Evolutionary conservation across 2,888 invertebrate genomes (phyloP), one percentile per base, ranked within the genome.

Genomic region (Neoitamus cyanurus): DNA sequence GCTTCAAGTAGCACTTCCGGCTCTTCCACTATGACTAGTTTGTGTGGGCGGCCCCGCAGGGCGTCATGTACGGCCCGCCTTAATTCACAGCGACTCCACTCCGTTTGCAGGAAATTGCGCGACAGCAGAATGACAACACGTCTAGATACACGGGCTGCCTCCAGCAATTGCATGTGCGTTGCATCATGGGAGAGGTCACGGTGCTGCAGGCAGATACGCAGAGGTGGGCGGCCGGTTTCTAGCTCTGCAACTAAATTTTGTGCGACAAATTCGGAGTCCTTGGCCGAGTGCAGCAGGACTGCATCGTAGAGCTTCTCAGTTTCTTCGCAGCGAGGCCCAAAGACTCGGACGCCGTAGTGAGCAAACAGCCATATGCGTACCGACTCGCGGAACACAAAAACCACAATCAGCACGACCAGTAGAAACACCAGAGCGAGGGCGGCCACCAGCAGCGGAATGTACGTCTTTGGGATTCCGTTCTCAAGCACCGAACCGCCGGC

Each of bases 11-110:
- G 93, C 84, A 96, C 95, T 80, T 96, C 94, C 77, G 96, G 96
- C 89, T 97, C 96, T 91, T 98, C 96, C 87, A 98, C 94, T 88
- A 98, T 94, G 88, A 99, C 96, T 90, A 98, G 92, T 91, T 97
- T 97, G 91, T 96, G 95, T 87, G 96, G 95, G 87, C 96, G 93
- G 75, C 96, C 96, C 89, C 97, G 95, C 84, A 97, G 92, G 15
- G 97, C 96, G 90, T 98, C 97, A 92, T 97, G 97, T 86, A 98
- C 93, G 34, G 97, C 97, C 88, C 97, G 95, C 86, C 97, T 94
- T 89, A 98, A 94, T 90, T 98, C 98, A 90, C 96, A 96, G 86
- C 97, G 94, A 82, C 96, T 95, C 98, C 98, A 98, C 91, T 98
- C 98, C 42, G 97, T 97, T 91, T 97, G 96, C 89, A 98, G 93